A percentile compares a stretch with the other conserved stretches of the same genome.
Conservation (phyloP, 1,140 invertebrate species). For the Trichonephila clavipes region DNA sequence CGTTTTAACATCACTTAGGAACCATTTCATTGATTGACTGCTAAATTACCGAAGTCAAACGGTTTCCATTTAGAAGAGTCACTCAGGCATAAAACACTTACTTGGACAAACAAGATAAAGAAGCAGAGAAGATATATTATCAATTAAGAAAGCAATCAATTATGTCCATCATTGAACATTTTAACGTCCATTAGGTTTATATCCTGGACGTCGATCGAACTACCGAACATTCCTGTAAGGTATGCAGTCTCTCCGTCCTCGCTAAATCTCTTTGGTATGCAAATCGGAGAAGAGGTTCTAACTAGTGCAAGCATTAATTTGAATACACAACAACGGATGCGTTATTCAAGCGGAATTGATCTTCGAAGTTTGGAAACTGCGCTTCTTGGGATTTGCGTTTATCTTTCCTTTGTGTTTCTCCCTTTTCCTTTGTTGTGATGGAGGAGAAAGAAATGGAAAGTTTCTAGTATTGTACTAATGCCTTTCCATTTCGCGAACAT, state of each 20-base stretch:
- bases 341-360: constrained; percentile 10
- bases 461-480: neutral
- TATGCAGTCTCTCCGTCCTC: neutral
- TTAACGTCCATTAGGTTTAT: constrained; percentile 43
- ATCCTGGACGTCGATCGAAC: constrained; percentile 2
- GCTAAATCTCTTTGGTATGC: constrained; percentile 49
- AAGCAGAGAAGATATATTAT: constrained; percentile 15
- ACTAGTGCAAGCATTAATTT: constrained; percentile 35
- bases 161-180: constrained; percentile 14
- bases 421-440: neutral
- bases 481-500: neutral
- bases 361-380: neutral
- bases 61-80: neutral
- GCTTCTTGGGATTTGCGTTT: neutral
- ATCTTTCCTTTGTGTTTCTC: neutral
- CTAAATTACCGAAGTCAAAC: neutral
- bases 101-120: neutral
- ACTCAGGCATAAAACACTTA: neutral
- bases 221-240: neutral
- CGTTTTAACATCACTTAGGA: no score
- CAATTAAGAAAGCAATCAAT: constrained; percentile 46
- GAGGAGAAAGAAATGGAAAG: neutral
- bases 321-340: constrained; percentile 37
- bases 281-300: constrained; percentile 21
- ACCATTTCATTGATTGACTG: neutral